Base-by-base conservation (phyloP, 2,888 invertebrate species). In the Sicus ferrugineus region DNA sequence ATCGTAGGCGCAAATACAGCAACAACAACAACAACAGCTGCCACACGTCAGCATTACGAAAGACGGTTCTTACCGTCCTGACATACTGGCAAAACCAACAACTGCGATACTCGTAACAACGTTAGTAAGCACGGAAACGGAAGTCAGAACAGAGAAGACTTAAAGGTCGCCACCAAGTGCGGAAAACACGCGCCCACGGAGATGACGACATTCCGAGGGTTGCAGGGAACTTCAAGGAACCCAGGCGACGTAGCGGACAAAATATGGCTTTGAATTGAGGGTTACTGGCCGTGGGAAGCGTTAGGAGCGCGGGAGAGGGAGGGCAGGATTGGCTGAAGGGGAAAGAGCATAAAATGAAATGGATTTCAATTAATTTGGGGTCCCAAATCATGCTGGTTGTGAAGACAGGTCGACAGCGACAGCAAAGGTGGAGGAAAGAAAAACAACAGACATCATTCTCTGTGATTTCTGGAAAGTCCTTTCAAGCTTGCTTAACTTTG, bases 261-360 rank as follows among this genome's bases (percentile, higher is more conserved):
- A 74, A 82, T 80, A 73, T 82, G 83, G 83, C 78, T 82, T 63
- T 83, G 83, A 77, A 74, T 68, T 71, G 26, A 7, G 14, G 19
- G 46, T 34, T 5, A 34, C 50, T 9, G 23, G 21, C 16, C 28
- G 26, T 28, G 2, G 14, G 5, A 26, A 14, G 21, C 54, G n/a
- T n/a, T n/a, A 19, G n/a, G 3, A 14, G 28, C 4, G 54, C 3
- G 54, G 54, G 14, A 23, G 28, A 7, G 23, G 23, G 26, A 3
- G 2, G 16, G 23, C 28, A 28, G 28, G 28, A 9, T 26, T 11
- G 23, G 28, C 23, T 26, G 23, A 52, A 19, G 5, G 19, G 23
- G 19, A 50, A 21, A 21, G 6, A 19, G 3, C 3, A 7, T 50
- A 7, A n/a, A 50, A 21, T 50, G 1, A 16, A 5, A n/a, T 21